phyloP scores from a whole-genome alignment of 2,113 vertebrate genomes.

The Chlamydotis undulata region DNA sequence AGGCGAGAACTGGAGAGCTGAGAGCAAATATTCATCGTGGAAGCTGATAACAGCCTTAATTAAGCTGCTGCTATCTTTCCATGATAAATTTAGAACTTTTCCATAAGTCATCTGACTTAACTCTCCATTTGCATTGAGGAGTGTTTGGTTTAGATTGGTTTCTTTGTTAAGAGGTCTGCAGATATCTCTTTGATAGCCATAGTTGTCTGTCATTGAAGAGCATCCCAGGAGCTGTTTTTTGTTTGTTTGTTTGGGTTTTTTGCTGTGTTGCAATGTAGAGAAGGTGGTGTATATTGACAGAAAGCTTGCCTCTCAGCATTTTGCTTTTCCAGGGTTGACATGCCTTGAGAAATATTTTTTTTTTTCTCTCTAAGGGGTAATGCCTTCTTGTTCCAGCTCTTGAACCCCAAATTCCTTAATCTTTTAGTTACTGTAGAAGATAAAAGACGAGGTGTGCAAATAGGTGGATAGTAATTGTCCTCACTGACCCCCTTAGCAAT shows the following conservation, averaged over 20 bases:
- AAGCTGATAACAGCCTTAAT: conserved; percentile 38
- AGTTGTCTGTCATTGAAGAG: background rate
- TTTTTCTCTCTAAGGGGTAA: background rate
- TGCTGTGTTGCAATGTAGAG: background rate
- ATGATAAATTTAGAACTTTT: conserved; percentile 36
- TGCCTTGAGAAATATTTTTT: background rate
- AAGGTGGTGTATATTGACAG: background rate
- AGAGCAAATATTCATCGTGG: conserved; percentile 12
- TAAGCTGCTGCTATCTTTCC: conserved; percentile 13
- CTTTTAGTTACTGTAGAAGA: background rate
- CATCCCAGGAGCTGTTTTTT: background rate
- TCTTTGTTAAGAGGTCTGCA: background rate
- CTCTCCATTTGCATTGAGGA: background rate
- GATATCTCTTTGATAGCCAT: background rate
- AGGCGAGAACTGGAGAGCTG: background rate
- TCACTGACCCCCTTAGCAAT: background rate
- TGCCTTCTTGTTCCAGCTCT: background rate
- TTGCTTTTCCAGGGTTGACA: background rate
- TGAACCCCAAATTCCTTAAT: background rate
- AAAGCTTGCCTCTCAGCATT: background rate
- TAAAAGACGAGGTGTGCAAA: background rate
- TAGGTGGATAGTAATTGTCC: background rate
- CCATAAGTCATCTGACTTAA: conserved; percentile 5
- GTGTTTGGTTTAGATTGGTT: background rate
- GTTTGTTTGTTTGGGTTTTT: background rate